Percentiles rank a stretch among this genome's conserved stretches.
phyloP scores from a whole-genome alignment of 2,113 vertebrate species.

The Platysteira castanea region DNA sequence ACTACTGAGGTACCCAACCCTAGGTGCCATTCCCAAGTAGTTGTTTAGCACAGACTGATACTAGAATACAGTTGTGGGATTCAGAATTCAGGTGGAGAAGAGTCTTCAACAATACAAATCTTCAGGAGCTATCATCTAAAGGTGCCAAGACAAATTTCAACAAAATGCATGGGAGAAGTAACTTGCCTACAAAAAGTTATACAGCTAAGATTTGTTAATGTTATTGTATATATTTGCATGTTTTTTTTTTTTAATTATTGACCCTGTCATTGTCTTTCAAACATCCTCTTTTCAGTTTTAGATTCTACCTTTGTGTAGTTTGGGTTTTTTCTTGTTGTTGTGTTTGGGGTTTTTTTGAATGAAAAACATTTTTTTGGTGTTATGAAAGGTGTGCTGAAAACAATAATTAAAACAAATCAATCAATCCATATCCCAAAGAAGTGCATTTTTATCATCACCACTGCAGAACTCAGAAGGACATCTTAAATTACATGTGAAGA shows the following conservation, averaged over 20 bases:
- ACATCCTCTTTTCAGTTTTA: neutral
- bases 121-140: neutral
- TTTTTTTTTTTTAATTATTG: neutral
- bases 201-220: neutral
- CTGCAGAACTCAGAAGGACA: neutral
- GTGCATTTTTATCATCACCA: neutral
- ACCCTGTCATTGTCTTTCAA: neutral
- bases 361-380: neutral
- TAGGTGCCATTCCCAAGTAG: neutral
- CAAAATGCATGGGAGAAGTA: neutral
- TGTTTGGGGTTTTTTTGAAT: rapidly evolving
- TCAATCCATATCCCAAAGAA: neutral
- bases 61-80: neutral
- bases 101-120: neutral
- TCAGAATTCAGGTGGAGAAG: neutral
- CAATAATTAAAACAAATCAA: neutral
- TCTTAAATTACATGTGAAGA: constrained; percentile 7
- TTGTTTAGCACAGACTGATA: neutral
- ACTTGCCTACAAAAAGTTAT: neutral
- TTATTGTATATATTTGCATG: neutral
- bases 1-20: neutral
- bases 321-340: neutral
- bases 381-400: neutral
- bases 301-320: neutral
- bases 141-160: neutral